These are phyloP conservation scores for Cynopterus brachyotis DNA, from an alignment of 2,113 vertebrate species.

Conservation along the genomic window DNA sequence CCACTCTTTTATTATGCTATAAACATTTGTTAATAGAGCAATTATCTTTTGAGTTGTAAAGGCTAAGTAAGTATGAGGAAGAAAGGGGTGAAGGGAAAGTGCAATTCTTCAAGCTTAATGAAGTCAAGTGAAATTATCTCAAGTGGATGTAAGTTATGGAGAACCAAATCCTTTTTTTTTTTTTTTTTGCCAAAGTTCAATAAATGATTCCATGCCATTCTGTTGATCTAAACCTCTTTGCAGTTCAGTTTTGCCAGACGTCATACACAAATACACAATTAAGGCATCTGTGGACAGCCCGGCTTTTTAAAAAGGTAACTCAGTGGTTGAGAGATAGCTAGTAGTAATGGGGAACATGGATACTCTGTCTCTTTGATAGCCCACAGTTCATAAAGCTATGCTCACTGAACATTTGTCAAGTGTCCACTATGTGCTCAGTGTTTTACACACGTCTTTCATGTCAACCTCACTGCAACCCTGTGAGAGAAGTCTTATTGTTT, in stretches of 20 bases:
- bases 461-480: background rate
- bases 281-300: background rate
- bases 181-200: slow-evolving; percentile 31
- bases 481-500: background rate
- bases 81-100: slow-evolving; percentile 62
- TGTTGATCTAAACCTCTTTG: background rate
- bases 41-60: slow-evolving; percentile 72
- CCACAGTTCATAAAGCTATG: background rate
- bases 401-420: background rate
- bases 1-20: slow-evolving; percentile 59
- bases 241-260: background rate
- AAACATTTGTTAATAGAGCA: slow-evolving; percentile 76
- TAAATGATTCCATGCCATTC: background rate
- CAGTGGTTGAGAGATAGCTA: background rate
- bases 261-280: background rate
- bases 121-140: slow-evolving; percentile 60
- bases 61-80: slow-evolving; percentile 65
- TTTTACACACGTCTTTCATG: background rate
- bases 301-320: background rate
- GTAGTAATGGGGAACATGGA: background rate
- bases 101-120: slow-evolving; percentile 73
- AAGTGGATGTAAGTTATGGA: slow-evolving; percentile 54
- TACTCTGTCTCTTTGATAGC: background rate
- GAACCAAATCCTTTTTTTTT: background rate
- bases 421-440: background rate